Percentiles rank a stretch among this genome's conserved stretches.
phyloP scores from a whole-genome alignment of 2,797 vertebrate genomes.

The Paguma larvata region DNA sequence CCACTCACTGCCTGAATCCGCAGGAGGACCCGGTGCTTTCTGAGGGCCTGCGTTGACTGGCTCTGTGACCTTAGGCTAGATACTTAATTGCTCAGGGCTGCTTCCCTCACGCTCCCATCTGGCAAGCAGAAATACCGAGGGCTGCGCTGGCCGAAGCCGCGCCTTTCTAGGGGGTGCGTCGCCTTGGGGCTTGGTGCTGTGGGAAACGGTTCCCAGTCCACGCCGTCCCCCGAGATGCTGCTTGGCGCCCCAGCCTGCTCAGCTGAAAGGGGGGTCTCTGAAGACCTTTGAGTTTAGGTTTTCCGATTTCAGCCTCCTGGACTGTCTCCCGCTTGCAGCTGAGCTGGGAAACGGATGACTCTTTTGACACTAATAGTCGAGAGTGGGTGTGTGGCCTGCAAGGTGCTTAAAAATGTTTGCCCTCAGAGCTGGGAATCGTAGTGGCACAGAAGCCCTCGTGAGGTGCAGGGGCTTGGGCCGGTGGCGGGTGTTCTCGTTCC shows the following conservation, averaged over 20 bases:
- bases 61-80: conserved; percentile 76
- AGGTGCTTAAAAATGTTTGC: not conserved
- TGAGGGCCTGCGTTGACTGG: conserved; percentile 21
- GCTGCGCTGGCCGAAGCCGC: not conserved
- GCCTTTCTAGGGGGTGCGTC: not conserved
- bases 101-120: conserved; percentile 42
- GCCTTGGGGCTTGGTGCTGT: not conserved
- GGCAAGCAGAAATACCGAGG: conserved; percentile 50
- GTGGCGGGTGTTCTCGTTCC: not conserved
- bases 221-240: fast-evolving
- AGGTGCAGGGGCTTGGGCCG: not conserved
- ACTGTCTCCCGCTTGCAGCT: not conserved
- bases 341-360: not conserved
- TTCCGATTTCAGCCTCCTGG: conserved; percentile 43
- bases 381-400: conserved; percentile 2
- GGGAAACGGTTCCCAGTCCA: not conserved
- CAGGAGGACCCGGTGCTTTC: conserved; percentile 48
- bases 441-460: not conserved
- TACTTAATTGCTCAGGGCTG: conserved; percentile 65
- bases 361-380: not conserved
- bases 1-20: conserved; percentile 47
- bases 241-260: not conserved
- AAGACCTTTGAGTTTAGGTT: conserved; percentile 8
- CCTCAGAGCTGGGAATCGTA: not conserved
- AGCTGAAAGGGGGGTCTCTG: not conserved